phyloP scores from a whole-genome alignment of 2,888 invertebrate genomes.

The Heteromyza rotundicornis region DNA sequence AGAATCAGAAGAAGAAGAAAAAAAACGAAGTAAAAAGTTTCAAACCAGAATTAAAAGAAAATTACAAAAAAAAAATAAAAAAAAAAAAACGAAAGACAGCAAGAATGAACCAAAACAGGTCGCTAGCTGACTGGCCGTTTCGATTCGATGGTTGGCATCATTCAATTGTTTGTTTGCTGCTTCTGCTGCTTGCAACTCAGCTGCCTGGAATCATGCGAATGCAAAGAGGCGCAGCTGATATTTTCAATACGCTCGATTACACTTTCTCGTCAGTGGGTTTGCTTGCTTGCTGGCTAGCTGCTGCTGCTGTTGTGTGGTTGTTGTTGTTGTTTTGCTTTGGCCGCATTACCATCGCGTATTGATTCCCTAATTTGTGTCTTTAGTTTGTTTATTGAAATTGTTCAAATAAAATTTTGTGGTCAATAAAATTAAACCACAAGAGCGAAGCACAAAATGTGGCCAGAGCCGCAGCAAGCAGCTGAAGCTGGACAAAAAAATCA shows the following conservation, averaged over 20 bases:
- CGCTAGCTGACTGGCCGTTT: constrained; percentile 19
- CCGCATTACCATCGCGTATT: constrained; percentile 6
- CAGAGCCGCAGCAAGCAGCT: not conserved
- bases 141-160: not conserved
- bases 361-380: constrained; percentile 22
- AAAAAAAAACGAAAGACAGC: constrained; percentile 27
- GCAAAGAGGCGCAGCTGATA: constrained; percentile 4
- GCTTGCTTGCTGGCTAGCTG: too few relatives aligned
- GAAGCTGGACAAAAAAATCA: too few relatives aligned
- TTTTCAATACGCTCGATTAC: constrained; percentile 24
- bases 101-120: constrained; percentile 30
- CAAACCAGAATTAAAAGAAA: constrained; percentile 22
- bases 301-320: not conserved
- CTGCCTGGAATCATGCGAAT: not conserved
- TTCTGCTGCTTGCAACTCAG: too few relatives aligned
- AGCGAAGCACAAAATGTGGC: not conserved
- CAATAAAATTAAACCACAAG: constrained; percentile 24
- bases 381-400: constrained; percentile 26
- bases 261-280: constrained; percentile 25
- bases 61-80: constrained; percentile 21
- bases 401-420: constrained; percentile 26
- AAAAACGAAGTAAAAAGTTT: not conserved
- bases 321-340: not conserved
- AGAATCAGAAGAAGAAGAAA: not conserved
- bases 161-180: too few relatives aligned